A percentile compares a stretch with the other conserved stretches of the same genome.
phyloP scores from a whole-genome alignment of 2,888 invertebrate genomes.

The Drepana falcataria region DNA sequence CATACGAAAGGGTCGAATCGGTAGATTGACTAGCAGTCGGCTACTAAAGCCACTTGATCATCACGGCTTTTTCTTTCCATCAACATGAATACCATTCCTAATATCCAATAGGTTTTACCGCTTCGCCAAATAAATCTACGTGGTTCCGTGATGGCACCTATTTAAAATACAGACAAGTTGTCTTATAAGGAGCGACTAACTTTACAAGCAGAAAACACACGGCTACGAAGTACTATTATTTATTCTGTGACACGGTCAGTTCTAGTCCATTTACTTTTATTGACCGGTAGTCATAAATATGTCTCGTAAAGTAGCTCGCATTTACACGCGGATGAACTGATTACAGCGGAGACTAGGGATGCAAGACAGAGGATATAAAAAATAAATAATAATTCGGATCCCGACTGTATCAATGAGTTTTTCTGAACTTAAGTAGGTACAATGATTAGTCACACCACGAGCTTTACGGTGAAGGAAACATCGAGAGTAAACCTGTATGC shows the following conservation, averaged over 20 bases:
- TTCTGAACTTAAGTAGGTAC: too few species aligned
- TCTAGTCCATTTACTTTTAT: background rate
- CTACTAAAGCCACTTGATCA: too few species aligned
- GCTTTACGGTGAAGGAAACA: too few species aligned
- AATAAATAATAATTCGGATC: too few species aligned
- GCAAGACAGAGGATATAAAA: too few species aligned
- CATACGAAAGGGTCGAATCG: too few species aligned
- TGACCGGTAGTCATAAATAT: background rate
- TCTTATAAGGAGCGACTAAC: background rate
- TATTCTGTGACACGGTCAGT: background rate
- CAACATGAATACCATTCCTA: too few species aligned
- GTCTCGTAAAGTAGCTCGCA: conserved; percentile 1
- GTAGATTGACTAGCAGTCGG: too few species aligned
- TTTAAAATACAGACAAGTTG: background rate
- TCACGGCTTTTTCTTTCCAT: too few species aligned
- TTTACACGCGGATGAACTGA: conserved; percentile 1
- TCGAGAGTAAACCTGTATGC: too few species aligned
- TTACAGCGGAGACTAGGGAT: background rate
- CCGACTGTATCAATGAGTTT: too few species aligned
- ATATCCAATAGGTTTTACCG: background rate
- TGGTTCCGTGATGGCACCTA: background rate
- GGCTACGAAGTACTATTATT: background rate
- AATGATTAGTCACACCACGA: too few species aligned
- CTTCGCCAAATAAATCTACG: background rate
- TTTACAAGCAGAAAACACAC: background rate